Conservation (phyloP, 1,140 invertebrate species). For the Ceratina calcarata region DNA sequence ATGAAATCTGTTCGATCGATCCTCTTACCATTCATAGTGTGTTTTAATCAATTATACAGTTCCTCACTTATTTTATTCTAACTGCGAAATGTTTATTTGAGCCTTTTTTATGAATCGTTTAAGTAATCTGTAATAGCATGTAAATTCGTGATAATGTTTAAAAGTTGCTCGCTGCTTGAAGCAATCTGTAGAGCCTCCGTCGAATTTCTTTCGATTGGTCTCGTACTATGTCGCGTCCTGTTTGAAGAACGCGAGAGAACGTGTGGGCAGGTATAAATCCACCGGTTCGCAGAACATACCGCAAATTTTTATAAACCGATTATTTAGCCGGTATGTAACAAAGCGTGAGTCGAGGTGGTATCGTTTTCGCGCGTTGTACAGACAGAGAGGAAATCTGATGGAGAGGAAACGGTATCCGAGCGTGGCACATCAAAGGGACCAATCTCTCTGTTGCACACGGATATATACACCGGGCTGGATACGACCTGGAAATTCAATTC, state of each 20-base stretch:
- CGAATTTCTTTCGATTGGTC: slow-evolving; percentile 10
- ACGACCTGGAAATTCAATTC: slow-evolving; percentile 75
- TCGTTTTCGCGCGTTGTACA: slow-evolving; percentile 1
- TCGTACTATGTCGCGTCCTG: not conserved
- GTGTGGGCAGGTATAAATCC: slow-evolving; percentile 44
- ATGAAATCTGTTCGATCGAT: slow-evolving; percentile 19
- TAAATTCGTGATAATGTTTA: no score
- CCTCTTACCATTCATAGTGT: not conserved
- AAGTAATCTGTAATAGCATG: no score
- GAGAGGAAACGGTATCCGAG: slow-evolving; percentile 45
- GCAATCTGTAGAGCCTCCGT: not conserved
- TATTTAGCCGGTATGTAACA: slow-evolving; percentile 72
- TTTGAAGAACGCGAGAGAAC: not conserved
- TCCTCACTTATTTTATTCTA: no score
- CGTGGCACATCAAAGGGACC: slow-evolving; percentile 73
- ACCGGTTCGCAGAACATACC: slow-evolving; percentile 46
- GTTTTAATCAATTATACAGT: not conserved
- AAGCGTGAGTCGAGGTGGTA: slow-evolving; percentile 43
- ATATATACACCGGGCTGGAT: slow-evolving; percentile 57
- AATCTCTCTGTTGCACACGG: slow-evolving; percentile 46
- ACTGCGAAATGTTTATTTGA: no score
- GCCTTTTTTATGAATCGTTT: not conserved
- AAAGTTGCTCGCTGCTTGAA: not conserved
- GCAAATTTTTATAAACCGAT: slow-evolving; percentile 76
- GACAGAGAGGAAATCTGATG: not conserved